These are phyloP conservation scores for Saiga tatarica DNA, from an alignment of 2,113 vertebrate species.

Conservation along the genomic window DNA sequence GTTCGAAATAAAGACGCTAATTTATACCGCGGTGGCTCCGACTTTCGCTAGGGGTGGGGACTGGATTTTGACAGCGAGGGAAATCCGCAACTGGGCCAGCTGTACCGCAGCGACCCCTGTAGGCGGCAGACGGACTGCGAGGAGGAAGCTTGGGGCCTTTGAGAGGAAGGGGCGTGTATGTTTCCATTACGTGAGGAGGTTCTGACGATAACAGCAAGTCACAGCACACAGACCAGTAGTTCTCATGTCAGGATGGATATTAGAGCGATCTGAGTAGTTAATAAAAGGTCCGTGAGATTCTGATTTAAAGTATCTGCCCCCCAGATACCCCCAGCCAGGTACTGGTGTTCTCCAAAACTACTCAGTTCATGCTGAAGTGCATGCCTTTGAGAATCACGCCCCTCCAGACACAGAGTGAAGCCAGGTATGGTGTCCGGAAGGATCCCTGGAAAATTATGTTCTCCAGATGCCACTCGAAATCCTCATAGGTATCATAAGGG, in stretches of 20 bases:
- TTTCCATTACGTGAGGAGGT: accelerated
- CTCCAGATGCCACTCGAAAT: neutral
- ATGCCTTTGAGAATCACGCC: neutral
- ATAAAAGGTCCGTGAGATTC: neutral
- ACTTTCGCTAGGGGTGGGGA: neutral
- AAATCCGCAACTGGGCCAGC: neutral
- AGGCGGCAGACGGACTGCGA: neutral
- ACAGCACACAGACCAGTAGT: neutral
- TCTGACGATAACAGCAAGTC: accelerated
- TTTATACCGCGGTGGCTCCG: conserved; percentile 60
- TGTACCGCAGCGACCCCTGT: conserved; percentile 54
- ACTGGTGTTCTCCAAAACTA: neutral
- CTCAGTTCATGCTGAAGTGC: neutral
- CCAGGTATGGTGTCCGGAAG: neutral
- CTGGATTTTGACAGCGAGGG: neutral
- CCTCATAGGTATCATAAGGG: neutral
- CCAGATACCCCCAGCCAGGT: neutral
- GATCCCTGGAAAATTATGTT: neutral
- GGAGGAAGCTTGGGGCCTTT: neutral
- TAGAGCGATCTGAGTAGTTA: neutral
- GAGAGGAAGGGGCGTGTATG: accelerated
- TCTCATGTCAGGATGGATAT: neutral
- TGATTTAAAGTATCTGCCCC: neutral
- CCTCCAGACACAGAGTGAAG: neutral
- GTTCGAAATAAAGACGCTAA: conserved; percentile 73